These are phyloP conservation scores for Boloria euphrosyne DNA, from an alignment of 2,888 invertebrate species.

Conservation along the genomic window DNA sequence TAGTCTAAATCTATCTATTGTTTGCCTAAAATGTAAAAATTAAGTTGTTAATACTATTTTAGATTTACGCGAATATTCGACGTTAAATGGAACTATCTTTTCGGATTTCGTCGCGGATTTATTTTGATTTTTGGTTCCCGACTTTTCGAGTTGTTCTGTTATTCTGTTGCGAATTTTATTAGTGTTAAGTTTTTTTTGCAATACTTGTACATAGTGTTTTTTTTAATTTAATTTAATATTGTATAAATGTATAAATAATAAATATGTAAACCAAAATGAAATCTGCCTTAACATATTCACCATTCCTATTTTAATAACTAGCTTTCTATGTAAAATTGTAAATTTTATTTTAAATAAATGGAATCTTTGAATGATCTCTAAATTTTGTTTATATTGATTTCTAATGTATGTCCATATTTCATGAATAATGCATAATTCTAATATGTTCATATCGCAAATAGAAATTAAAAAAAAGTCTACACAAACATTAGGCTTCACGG, in stretches of 20 bases:
- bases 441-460: too few species aligned
- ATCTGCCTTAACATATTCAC: slow-evolving; percentile 7
- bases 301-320: slow-evolving; percentile 6
- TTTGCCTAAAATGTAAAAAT: slow-evolving; percentile 28
- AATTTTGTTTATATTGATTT: background rate
- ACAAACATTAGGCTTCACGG: too few species aligned
- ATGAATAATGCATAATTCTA: background rate
- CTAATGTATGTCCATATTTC: background rate
- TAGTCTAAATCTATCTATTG: background rate
- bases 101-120: too few species aligned
- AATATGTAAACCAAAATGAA: too few species aligned
- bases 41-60: too few species aligned
- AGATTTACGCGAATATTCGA: too few species aligned
- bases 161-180: background rate
- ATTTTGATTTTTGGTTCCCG: too few species aligned
- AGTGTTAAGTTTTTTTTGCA: slow-evolving; percentile 4
- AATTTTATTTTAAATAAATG: slow-evolving; percentile 20
- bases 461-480: too few species aligned
- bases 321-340: slow-evolving; percentile 5
- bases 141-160: too few species aligned
- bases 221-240: slow-evolving; percentile 3
- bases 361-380: slow-evolving; percentile 8
- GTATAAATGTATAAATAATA: background rate
- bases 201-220: slow-evolving; percentile 18
- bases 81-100: too few species aligned